phyloP scores from a whole-genome alignment of 2,888 invertebrate species.

The Zaprionus lineosus region DNA sequence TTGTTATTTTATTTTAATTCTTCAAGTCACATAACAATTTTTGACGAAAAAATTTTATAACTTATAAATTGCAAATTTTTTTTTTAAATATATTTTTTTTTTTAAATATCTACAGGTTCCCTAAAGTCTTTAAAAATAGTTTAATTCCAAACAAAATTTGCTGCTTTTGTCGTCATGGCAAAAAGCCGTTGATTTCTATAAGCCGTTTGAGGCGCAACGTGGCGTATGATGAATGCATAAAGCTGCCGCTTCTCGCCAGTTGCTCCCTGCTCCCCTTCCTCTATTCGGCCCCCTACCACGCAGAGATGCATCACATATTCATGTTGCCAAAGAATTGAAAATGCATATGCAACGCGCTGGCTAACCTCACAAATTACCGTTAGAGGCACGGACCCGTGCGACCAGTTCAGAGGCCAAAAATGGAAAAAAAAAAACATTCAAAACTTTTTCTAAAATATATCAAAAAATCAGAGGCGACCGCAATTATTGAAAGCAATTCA shows the following conservation, averaged over 20 bases:
- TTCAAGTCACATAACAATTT: too few species aligned
- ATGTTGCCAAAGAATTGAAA: slow-evolving; percentile 11
- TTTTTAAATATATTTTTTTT: too few species aligned
- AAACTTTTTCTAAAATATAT: neutral
- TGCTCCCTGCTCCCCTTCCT: neutral
- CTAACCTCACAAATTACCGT: slow-evolving; percentile 57
- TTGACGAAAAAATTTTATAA: too few species aligned
- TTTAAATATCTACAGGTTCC: too few species aligned
- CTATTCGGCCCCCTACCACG: too few species aligned
- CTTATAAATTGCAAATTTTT: too few species aligned
- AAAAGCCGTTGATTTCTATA: too few species aligned
- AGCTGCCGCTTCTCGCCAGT: neutral
- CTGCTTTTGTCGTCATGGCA: too few species aligned
- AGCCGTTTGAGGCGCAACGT: slow-evolving; percentile 37
- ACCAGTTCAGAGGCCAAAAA: slow-evolving; percentile 27
- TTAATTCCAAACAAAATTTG: neutral
- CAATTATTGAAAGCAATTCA: slow-evolving; percentile 68
- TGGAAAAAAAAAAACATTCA: slow-evolving; percentile 15
- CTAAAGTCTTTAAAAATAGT: too few species aligned
- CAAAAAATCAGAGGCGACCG: slow-evolving; percentile 22
- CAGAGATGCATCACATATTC: too few species aligned
- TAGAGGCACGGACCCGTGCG: slow-evolving; percentile 43
- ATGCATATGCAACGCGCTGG: slow-evolving; percentile 40
- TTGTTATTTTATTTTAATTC: too few species aligned
- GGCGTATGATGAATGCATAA: slow-evolving; percentile 50